Percentiles rank a stretch among this genome's conserved stretches.
These are phyloP conservation scores for Archilochus colubris DNA, from an alignment of 2,113 vertebrate species.

Conservation along the genomic window DNA sequence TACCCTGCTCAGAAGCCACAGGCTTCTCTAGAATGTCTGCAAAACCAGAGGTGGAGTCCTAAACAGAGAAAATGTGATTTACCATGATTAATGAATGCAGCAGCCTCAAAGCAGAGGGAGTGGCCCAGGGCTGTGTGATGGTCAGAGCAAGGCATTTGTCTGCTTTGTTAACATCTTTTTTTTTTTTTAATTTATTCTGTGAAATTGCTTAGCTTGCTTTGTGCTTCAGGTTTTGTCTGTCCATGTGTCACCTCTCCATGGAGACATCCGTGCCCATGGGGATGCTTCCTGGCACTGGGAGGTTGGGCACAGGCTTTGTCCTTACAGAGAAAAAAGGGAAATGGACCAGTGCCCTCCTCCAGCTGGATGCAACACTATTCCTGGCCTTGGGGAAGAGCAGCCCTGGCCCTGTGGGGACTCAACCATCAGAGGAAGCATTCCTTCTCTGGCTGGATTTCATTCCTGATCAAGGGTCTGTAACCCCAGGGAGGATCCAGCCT, in stretches of 20 bases:
- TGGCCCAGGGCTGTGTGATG: neutral
- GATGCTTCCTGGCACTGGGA: neutral
- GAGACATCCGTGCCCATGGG: neutral
- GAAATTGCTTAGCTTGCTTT: neutral
- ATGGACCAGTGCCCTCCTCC: neutral
- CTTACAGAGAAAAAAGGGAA: neutral
- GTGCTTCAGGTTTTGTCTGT: neutral
- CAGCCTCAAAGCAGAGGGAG: neutral
- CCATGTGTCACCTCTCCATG: rapidly evolving
- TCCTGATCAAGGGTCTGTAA: too few relatives aligned
- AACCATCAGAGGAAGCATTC: too few relatives aligned
- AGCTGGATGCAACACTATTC: rapidly evolving
- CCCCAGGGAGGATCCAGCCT: neutral
- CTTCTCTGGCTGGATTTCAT: neutral
- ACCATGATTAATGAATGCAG: neutral
- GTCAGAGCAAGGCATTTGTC: neutral
- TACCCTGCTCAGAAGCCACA: neutral
- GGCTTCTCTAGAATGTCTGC: neutral
- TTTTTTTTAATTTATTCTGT: rapidly evolving
- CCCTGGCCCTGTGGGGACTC: neutral
- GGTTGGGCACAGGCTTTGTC: neutral
- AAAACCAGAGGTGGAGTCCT: neutral
- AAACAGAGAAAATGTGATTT: neutral
- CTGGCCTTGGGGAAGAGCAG: neutral
- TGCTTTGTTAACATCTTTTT: neutral